phyloP scores from a whole-genome alignment of 2,888 invertebrate species.

The Pseudococcus viburni region DNA sequence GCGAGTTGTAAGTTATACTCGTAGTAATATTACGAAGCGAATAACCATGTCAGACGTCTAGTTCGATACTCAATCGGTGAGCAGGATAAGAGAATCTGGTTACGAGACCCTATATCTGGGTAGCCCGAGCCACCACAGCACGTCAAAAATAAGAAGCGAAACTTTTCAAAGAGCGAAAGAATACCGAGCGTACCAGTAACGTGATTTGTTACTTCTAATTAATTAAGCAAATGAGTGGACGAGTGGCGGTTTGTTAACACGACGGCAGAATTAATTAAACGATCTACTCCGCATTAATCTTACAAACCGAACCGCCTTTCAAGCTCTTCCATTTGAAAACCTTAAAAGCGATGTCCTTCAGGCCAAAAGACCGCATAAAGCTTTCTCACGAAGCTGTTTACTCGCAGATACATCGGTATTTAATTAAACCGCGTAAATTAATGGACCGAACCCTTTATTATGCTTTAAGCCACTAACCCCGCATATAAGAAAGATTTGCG shows the following conservation, averaged over 20 bases:
- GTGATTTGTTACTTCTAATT: conserved; percentile 61
- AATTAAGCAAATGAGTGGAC: conserved; percentile 62
- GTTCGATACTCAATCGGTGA: not conserved
- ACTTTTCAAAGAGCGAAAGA: conserved; percentile 38
- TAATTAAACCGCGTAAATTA: conserved; percentile 61
- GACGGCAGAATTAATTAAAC: conserved; percentile 61
- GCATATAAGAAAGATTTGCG: conserved; percentile 36
- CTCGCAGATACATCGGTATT: conserved; percentile 61
- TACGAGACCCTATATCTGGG: not conserved
- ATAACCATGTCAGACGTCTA: conserved; percentile 15
- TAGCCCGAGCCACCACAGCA: not conserved
- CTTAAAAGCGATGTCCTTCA: conserved; percentile 61
- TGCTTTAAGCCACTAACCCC: conserved; percentile 3
- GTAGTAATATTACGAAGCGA: not conserved
- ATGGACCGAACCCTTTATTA: conserved; percentile 55
- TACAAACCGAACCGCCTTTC: conserved; percentile 57
- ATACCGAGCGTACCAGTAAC: not conserved
- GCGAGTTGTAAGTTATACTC: not conserved
- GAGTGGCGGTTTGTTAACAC: conserved; percentile 62
- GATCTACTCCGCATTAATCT: conserved; percentile 61
- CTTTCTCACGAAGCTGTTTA: conserved; percentile 54
- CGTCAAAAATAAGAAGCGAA: conserved; percentile 47
- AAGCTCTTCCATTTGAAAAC: conserved; percentile 58
- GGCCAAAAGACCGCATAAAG: conserved; percentile 60
- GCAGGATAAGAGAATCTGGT: not conserved